Conservation (phyloP, 2,113 vertebrate species). For the Malurus alboscapulatus region DNA sequence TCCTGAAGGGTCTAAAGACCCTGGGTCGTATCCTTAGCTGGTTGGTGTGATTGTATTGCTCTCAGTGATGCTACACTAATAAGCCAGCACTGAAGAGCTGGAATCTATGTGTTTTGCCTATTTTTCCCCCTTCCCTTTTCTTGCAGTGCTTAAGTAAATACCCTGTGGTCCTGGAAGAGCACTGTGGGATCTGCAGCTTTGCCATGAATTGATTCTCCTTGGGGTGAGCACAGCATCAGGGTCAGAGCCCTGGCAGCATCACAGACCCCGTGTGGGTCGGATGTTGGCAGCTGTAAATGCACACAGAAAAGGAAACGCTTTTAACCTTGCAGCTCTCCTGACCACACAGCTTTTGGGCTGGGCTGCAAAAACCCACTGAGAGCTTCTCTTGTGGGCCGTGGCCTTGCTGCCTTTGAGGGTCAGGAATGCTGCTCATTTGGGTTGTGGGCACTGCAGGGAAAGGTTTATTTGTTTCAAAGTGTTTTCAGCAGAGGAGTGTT, state of each 20-base stretch:
- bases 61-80: not conserved
- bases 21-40: not conserved
- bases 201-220: not conserved
- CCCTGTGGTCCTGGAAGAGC: not conserved
- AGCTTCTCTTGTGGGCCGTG: not conserved
- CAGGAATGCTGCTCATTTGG: not conserved
- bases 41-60: not conserved
- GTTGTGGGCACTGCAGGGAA: not conserved
- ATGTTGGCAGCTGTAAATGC: not conserved
- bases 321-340: not conserved
- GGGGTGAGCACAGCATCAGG: accelerated
- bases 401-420: not conserved
- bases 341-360: constrained; percentile 1
- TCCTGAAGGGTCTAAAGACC: not conserved
- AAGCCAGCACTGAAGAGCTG: not conserved
- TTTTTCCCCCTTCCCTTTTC: not conserved
- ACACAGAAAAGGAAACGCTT: not conserved
- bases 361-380: not conserved
- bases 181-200: not conserved
- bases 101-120: not conserved
- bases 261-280: not conserved
- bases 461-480: constrained; percentile 52
- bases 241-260: not conserved
- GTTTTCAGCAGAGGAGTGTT: constrained; percentile 35
- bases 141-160: not conserved